Evolutionary conservation across 1,140 invertebrate genomes (phyloP), one percentile per base, ranked within the genome.

Genomic region (Frieseomelitta varia): DNA sequence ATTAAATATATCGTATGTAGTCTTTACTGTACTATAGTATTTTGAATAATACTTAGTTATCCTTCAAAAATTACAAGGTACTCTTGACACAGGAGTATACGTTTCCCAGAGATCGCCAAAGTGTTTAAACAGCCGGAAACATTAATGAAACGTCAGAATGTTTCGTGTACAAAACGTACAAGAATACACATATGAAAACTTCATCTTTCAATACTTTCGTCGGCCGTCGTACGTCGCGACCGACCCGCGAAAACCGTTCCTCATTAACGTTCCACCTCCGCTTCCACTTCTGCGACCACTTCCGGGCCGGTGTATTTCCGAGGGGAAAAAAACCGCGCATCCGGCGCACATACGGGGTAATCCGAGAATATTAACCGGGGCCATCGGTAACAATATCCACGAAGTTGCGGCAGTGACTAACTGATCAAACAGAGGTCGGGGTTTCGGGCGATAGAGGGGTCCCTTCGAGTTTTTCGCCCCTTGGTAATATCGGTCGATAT

Each of bases 351-450:
- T 3, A 71, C 58, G 30, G 15, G 30, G 88, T 90, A 90, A 90
- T 90, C 88, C 88, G 88, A 89, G 88, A 85, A 90, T 90, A 90
- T 90, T 90, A 90, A 89, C 81, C 81, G 85, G 61, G 88, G 81
- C 88, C 82, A 89, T 90, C 63, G 88, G 88, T 90, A 90, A 90
- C 88, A 90, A 89, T 89, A 90, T 90, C 88, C 87, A 51, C 47
- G 19, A n/a, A 79, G 75, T 86, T 56, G 63, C 79, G 81, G 87
- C n/a, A 86, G 87, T 92, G 91, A 92, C 91, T 92, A 92, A 92
- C 91, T 88, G 91, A 91, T 92, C 88, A 92, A 92, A 92, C 89
- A 91, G 78, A 67, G 87, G 85, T 85, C 75, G 47, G 88, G 84
- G 82, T 63, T 78, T 63, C 84, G 72, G 65, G 47, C 55, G 78